Evolutionary conservation across 1,140 invertebrate species (phyloP), one percentile per base, ranked within the genome.

Genomic region (Philotrypesis tridentata): DNA sequence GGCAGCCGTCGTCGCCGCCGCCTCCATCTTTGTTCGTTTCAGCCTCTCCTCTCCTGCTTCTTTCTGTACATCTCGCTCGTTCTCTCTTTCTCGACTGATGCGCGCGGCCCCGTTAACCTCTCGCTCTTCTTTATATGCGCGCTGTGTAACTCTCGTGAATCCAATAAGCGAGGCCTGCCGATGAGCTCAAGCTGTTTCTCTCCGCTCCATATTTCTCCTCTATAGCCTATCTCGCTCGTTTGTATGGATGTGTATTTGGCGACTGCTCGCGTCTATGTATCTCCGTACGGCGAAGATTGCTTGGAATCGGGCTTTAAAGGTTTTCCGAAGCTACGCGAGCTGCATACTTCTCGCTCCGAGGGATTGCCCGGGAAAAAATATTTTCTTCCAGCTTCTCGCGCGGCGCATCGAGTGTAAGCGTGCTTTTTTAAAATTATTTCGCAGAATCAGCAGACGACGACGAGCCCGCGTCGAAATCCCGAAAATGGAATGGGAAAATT

Each of bases 81-180:
- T 1, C 31, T 21, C 31, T 7, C 31, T 68, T 14, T 7, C 48
- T 12, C 37, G 11, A 27, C n/a, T 29, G 8, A 55, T 37, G 33
- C 33, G 3, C 33, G 3, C 33, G 21, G 1, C 61, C 21, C 63
- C 11, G 25, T 43, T 55, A 55, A 55, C 48, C 48, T 55, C n/a
- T 55, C 48, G 48, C 21, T 17, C 74, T 63, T 63, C 60, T 76
- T 77, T 77, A 29, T 43, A 67, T 77, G 75, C 75, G 25, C 37
- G 25, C 8, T 14, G 25, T 43, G 75, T 77, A 40, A 65, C 75
- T n/a, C 55, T 61, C 74, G 74, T 37, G 63, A 77, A 77, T 77
- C 75, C 75, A 77, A 67, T 77, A 77, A 67, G 14, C 37, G 63
- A 48, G 40, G 37, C 43, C 29, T 68, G 37, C 40, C 75, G 75